A percentile compares a stretch with the other conserved stretches of the same genome.
Evolutionary conservation across 1,140 invertebrate genomes (phyloP).

Genomic region (Drosophila pachea): DNA sequence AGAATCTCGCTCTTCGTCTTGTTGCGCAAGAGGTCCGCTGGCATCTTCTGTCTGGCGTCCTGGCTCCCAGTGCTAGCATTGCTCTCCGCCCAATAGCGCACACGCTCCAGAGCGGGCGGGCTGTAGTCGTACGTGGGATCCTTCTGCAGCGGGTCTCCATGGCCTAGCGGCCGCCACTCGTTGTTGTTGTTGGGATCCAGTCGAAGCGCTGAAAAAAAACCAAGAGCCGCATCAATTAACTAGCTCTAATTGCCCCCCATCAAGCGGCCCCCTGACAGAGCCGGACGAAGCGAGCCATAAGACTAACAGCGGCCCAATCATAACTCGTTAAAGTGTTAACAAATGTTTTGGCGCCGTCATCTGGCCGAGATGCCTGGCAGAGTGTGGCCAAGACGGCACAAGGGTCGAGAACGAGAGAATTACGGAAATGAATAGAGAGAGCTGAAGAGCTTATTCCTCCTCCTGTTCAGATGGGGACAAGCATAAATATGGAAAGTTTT

Average conservation of each 20-base stretch:
- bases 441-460: no score
- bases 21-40: conserved; percentile 56
- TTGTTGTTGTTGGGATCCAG: conserved; percentile 78
- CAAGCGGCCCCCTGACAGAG: conserved; percentile 20
- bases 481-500: no score
- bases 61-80: conserved; percentile 73
- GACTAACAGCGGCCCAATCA: conserved; percentile 40
- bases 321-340: conserved; percentile 78
- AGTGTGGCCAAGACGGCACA: background rate
- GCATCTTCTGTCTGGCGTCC: conserved; percentile 58
- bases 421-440: no score
- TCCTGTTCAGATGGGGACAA: no score
- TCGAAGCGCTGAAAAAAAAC: conserved; percentile 43
- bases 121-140: conserved; percentile 90
- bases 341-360: conserved; percentile 71
- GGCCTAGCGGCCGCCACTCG: conserved; percentile 87
- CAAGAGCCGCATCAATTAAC: conserved; percentile 56
- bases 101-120: conserved; percentile 86
- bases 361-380: conserved; percentile 3
- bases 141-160: conserved; percentile 87
- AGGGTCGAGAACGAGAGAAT: background rate
- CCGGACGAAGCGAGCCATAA: conserved; percentile 8
- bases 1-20: conserved; percentile 84
- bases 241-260: conserved; percentile 62
- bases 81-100: conserved; percentile 87